Conservation (phyloP, 2,888 invertebrate species). For the Nebria salina region DNA sequence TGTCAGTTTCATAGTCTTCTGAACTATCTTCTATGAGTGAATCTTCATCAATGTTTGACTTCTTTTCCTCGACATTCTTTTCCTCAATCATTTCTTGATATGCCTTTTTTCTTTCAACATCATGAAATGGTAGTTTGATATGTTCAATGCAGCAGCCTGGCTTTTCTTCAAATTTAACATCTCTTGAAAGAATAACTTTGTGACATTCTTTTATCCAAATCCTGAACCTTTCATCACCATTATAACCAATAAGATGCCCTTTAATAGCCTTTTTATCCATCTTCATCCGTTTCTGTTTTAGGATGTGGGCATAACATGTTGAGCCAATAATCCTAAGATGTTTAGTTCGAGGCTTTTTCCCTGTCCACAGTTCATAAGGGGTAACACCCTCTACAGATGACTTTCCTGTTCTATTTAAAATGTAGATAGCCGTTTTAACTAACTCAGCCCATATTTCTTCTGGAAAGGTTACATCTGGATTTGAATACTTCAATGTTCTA, state of each 20-base stretch:
- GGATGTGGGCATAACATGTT: conserved; percentile 49
- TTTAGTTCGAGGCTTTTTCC: conserved; percentile 49
- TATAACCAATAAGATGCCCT: conserved; percentile 53
- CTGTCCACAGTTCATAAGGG: conserved; percentile 51
- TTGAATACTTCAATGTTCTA: conserved; percentile 52
- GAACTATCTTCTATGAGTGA: background rate
- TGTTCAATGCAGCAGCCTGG: conserved; percentile 36
- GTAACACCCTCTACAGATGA: conserved; percentile 46
- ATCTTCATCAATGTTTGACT: background rate
- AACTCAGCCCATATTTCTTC: conserved; percentile 52
- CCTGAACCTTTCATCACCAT: conserved; percentile 52
- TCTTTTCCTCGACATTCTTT: conserved; percentile 45
- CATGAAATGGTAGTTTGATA: conserved; percentile 29
- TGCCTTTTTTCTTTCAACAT: background rate
- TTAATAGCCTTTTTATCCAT: conserved; percentile 52
- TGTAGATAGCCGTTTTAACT: conserved; percentile 49
- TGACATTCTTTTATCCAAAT: conserved; percentile 49
- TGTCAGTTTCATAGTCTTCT: background rate
- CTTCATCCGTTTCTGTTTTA: conserved; percentile 51
- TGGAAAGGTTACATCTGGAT: conserved; percentile 40
- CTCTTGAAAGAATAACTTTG: conserved; percentile 50
- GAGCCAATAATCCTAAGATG: conserved; percentile 51
- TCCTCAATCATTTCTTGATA: conserved; percentile 13
- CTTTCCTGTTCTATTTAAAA: conserved; percentile 51
- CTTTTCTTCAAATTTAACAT: conserved; percentile 51